A percentile compares a stretch with the other conserved stretches of the same genome.
These are phyloP conservation scores for Bicyclus anynana DNA, from an alignment of 1,140 invertebrate genomes.

Conservation along the genomic window DNA sequence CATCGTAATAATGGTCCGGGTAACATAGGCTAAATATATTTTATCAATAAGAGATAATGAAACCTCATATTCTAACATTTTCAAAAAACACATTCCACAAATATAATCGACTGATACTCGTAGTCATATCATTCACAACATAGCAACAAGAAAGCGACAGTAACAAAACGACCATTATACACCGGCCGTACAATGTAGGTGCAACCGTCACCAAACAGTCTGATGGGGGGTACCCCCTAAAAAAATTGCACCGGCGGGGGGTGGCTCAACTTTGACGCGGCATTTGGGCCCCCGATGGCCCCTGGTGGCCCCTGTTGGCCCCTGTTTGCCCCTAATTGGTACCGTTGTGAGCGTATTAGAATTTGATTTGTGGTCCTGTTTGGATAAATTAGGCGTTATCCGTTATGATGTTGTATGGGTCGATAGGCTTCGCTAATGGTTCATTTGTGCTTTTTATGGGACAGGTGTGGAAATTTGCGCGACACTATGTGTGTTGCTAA, in stretches of 20 bases:
- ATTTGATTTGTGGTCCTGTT: slow-evolving; percentile 42
- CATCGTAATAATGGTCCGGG: too few relatives aligned
- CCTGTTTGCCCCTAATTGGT: slow-evolving; percentile 62
- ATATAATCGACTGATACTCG: too few relatives aligned
- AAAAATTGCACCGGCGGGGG: slow-evolving; percentile 57
- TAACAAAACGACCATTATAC: slow-evolving; percentile 28
- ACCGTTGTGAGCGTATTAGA: slow-evolving; percentile 43
- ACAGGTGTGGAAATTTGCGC: background rate
- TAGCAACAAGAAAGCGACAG: background rate
- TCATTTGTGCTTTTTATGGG: background rate
- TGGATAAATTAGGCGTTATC: slow-evolving; percentile 22
- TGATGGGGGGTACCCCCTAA: slow-evolving; percentile 42
- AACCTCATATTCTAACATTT: too few relatives aligned
- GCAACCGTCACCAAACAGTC: slow-evolving; percentile 69
- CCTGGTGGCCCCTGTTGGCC: slow-evolving; percentile 30
- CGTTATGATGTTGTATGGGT: slow-evolving; percentile 1
- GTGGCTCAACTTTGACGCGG: slow-evolving; percentile 61
- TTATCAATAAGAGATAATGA: too few relatives aligned
- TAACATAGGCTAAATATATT: too few relatives aligned
- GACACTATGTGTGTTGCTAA: too few relatives aligned
- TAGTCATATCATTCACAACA: too few relatives aligned
- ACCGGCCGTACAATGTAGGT: slow-evolving; percentile 32
- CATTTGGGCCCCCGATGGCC: slow-evolving; percentile 48
- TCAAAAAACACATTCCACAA: too few relatives aligned
- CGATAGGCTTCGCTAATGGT: background rate